Base-by-base conservation (phyloP, 2,113 vertebrate species). In the Xiphophorus hellerii region DNA sequence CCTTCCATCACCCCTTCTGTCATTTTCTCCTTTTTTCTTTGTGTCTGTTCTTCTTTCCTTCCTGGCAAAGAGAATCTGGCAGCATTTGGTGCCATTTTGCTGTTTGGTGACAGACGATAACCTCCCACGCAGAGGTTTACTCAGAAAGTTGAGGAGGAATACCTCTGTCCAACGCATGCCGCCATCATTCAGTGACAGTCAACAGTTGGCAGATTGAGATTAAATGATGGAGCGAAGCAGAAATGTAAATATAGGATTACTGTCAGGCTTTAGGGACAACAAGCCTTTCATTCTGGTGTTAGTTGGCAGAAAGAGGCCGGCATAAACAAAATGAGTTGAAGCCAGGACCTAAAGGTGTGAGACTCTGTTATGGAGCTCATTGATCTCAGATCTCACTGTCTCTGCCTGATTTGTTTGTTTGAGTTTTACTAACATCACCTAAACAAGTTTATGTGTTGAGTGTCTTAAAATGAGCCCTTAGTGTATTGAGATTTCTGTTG, bases 241-340 rank as follows among this genome's bases (percentile, higher is more conserved):
- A 76, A 76, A 77, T 85, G 75, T 73, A 87, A 69, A 81, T 80
- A 70, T 69, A 77, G 62, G 68, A 84, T 90, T 83, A 80, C 68
- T 73, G 85, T 81, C 71, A 72, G 71, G 28, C 65, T 70, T 25
- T 42, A 33, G 44, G 1, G 44, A 63, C 5, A 63, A 20, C 30
- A 77, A 76, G 4, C 60, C 63, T 78, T 74, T 78, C 27, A 62
- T 77, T 71, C 54, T n/a, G 42, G 61, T 44, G 69, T 80, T 44
- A 29, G 33, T 77, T 81, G 84, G 83, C 83, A 79, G 78, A 62
- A 48, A 70, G 61, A 42, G 37, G 71, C 37, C 83, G 58, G 80
- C 27, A 31, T 37, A 20, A 76, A 29, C 31, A 22, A 66, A 65
- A 73, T 58, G 73, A 39, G 71, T 54, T 27, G 69, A 85, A 74